phyloP scores from a whole-genome alignment of 2,888 invertebrate genomes.

The Dryococelus australis region DNA sequence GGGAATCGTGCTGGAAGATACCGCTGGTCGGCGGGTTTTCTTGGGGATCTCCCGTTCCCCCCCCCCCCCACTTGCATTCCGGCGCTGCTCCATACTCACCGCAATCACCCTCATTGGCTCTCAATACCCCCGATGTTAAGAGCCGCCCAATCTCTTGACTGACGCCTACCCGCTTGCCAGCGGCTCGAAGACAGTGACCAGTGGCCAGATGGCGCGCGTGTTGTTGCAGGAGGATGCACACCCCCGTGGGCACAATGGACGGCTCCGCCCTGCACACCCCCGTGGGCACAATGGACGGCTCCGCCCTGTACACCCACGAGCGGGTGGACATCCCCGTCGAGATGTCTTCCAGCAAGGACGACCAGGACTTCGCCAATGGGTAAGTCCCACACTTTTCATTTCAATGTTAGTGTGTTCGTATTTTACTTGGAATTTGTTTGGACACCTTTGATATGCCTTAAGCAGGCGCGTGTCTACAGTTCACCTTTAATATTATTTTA shows the following conservation, averaged over 20 bases:
- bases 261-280: slow-evolving; percentile 44
- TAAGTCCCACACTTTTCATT: slow-evolving; percentile 48
- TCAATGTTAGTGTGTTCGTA: neutral
- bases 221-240: slow-evolving; percentile 56
- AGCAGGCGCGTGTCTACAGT: no score
- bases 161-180: no score
- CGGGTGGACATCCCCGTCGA: slow-evolving; percentile 34
- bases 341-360: slow-evolving; percentile 53
- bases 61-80: no score
- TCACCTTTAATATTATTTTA: no score
- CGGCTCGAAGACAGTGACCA: no score
- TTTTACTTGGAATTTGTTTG: neutral
- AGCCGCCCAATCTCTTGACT: no score
- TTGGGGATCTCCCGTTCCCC: no score
- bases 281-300: slow-evolving; percentile 56
- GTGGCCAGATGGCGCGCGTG: neutral
- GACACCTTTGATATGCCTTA: neutral
- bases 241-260: slow-evolving; percentile 58
- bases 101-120: no score
- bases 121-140: no score
- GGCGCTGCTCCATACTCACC: no score
- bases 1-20: no score
- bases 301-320: slow-evolving; percentile 34
- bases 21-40: no score
- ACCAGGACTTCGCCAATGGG: slow-evolving; percentile 58